Evolutionary conservation across 2,113 vertebrate genomes (phyloP).

Genomic region (Probosciger aterrimus): DNA sequence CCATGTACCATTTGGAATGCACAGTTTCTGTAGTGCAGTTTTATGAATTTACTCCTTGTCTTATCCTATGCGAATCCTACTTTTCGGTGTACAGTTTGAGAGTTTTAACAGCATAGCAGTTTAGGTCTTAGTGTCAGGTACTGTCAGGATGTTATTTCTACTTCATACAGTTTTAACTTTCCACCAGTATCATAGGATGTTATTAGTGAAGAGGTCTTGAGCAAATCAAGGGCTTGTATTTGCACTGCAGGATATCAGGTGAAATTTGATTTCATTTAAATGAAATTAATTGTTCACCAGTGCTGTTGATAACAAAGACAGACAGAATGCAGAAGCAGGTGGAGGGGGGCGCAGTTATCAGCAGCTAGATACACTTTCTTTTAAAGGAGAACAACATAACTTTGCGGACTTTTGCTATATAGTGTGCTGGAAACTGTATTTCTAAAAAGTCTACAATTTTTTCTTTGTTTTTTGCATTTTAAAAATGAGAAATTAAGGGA

Average conservation of each 20-base stretch:
- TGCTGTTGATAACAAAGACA: neutral
- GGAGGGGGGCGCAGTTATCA: neutral
- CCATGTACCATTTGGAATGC: neutral
- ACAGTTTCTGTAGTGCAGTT: neutral
- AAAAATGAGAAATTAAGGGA: neutral
- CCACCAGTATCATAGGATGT: neutral
- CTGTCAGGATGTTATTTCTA: neutral
- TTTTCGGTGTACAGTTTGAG: neutral
- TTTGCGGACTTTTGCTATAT: neutral
- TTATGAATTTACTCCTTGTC: neutral
- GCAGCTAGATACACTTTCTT: neutral
- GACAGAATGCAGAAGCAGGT: neutral
- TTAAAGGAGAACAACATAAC: neutral
- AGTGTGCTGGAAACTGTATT: neutral
- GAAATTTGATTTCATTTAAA: neutral
- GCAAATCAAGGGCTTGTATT: neutral
- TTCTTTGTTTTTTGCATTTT: neutral
- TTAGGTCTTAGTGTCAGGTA: neutral
- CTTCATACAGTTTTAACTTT: neutral
- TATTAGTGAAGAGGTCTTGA: neutral
- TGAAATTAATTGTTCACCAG: neutral
- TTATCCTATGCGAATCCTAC: fast-evolving
- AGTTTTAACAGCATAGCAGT: neutral
- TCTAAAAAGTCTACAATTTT: neutral
- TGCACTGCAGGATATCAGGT: neutral